phyloP scores from a whole-genome alignment of 2,888 invertebrate species.

The Ptilodon capucinus region DNA sequence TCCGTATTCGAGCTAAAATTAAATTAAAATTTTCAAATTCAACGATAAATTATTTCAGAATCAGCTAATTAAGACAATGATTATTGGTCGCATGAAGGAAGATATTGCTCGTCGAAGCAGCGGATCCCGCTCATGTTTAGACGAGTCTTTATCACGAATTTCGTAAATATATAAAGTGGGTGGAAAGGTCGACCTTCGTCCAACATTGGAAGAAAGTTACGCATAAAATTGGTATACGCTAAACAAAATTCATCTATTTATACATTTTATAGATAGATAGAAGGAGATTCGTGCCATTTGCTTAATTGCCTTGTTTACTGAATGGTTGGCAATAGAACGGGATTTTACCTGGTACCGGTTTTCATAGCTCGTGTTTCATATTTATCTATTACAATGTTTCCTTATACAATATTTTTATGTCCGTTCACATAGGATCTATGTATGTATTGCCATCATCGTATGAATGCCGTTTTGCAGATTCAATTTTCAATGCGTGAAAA shows the following conservation, averaged over 20 bases:
- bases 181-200: slow-evolving; percentile 19
- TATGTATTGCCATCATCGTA: no score
- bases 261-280: slow-evolving; percentile 1
- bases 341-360: slow-evolving; percentile 21
- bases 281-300: slow-evolving; percentile 23
- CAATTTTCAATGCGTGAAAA: no score
- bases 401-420: no score
- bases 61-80: no score
- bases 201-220: slow-evolving; percentile 19
- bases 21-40: no score
- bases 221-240: slow-evolving; percentile 11
- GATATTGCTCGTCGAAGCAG: not conserved
- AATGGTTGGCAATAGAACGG: slow-evolving; percentile 10
- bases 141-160: slow-evolving; percentile 9
- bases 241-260: slow-evolving; percentile 7
- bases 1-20: no score
- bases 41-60: no score
- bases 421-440: no score
- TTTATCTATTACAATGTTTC: no score
- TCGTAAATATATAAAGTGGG: slow-evolving; percentile 11
- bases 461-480: no score
- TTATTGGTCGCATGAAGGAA: no score
- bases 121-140: not conserved
- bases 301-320: slow-evolving; percentile 40
- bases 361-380: no score